phyloP scores from a whole-genome alignment of 2,888 invertebrate species.

The Brachyopa scutellaris region DNA sequence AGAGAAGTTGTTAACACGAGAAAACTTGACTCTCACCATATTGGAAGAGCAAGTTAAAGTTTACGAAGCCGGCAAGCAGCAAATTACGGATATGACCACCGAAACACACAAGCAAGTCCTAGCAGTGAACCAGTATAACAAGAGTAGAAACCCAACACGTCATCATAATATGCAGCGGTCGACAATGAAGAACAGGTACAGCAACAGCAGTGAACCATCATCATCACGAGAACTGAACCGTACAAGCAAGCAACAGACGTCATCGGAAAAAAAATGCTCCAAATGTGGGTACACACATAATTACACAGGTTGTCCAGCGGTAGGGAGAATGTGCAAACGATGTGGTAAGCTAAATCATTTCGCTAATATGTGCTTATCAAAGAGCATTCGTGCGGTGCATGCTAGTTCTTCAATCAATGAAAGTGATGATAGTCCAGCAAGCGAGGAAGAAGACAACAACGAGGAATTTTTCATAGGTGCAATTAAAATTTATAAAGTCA shows the following conservation, averaged over 20 bases:
- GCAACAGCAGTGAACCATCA: too few relatives aligned
- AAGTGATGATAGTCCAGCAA: not conserved
- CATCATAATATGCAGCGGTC: too few relatives aligned
- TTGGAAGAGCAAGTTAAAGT: constrained; percentile 1
- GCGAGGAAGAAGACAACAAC: too few relatives aligned
- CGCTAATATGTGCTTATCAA: constrained; percentile 2
- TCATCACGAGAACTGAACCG: too few relatives aligned
- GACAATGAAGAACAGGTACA: too few relatives aligned
- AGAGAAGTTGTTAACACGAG: constrained; percentile 16
- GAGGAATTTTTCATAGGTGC: too few relatives aligned
- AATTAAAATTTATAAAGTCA: too few relatives aligned
- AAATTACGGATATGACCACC: constrained; percentile 6
- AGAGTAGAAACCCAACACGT: too few relatives aligned
- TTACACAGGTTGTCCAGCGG: not conserved
- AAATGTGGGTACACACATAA: constrained; percentile 11
- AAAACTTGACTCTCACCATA: constrained; percentile 1
- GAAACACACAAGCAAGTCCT: constrained; percentile 3
- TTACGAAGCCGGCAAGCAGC: constrained; percentile 13
- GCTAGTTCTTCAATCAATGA: too few relatives aligned
- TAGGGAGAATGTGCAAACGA: not conserved
- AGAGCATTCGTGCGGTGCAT: too few relatives aligned
- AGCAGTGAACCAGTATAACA: not conserved
- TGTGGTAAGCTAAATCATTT: constrained; percentile 20
- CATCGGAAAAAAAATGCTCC: not conserved
- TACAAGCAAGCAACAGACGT: too few relatives aligned